Evolutionary conservation across 2,797 vertebrate species (phyloP), one percentile per base, ranked within the genome.

Genomic region (Neosilurus mollespiculum): DNA sequence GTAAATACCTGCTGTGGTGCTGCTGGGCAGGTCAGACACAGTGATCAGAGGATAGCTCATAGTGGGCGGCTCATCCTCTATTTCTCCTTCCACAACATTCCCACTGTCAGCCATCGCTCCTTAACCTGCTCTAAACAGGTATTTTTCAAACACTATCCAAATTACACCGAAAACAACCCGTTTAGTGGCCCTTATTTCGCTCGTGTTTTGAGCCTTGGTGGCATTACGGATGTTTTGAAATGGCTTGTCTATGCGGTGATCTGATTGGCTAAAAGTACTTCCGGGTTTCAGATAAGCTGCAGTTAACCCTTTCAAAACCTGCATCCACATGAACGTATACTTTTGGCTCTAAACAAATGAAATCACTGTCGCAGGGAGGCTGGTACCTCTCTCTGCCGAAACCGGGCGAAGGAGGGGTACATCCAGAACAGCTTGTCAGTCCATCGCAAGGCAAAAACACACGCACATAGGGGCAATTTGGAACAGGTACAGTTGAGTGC

Each of bases 11-110:
- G 93, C 93, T 59, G 91, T 87, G 8, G 91, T 92, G 64, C 89
- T 86, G 5, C 88, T 79, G 80, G 92, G 91, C 83, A 94, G 90
- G 73, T 90, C 89, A 0, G 92, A 93, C 0, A 93, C 91, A 0
- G 94, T 94, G 87, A 94, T 92, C 84, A 93, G 90, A 0, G 92
- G 93, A 71, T 89, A 89, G 2, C 15, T 83, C 84, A 87, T 76
- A 12, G 66, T 90, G 88, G 91, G 87, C 67, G 91, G 92, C 0
- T 92, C 91, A 83, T 92, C 91, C 78, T 92, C 92, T 9, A 84
- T 91, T 51, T 90, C 92, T 11, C 88, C 88, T 56, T 90, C 89
- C 9, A 87, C 67, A 69, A 62, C 82, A 67, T 83, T 61, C 14
- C 83, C 89, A 61, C 89, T 88, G 80, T 93, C 93, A 11, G 93